Evolutionary conservation across 2,797 vertebrate species (phyloP).

Genomic region (Sparus aurata): DNA sequence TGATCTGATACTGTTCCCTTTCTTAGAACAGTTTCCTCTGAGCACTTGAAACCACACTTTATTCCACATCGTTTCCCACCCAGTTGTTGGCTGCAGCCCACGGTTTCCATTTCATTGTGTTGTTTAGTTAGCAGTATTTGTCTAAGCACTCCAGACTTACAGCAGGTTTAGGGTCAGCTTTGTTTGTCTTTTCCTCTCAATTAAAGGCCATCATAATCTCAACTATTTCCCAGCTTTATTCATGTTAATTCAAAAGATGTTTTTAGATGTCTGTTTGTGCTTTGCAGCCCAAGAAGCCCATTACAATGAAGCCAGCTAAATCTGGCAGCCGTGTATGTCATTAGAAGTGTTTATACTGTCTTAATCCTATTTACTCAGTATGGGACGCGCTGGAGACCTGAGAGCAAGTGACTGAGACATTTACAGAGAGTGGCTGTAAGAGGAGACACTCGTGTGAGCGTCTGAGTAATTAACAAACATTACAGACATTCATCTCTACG

Average conservation of each 20-base stretch:
- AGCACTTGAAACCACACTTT: slow-evolving; percentile 42
- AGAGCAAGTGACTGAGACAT: slow-evolving; percentile 6
- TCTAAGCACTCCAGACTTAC: slow-evolving; percentile 46
- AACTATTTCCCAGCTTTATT: slow-evolving; percentile 53
- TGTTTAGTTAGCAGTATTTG: slow-evolving; percentile 61
- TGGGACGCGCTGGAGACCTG: slow-evolving; percentile 38
- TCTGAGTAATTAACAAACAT: slow-evolving; percentile 4
- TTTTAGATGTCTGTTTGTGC: slow-evolving; percentile 57
- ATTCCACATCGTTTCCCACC: slow-evolving; percentile 56
- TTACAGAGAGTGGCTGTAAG: background rate
- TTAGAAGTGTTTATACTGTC: slow-evolving; percentile 67
- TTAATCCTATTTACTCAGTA: slow-evolving; percentile 69
- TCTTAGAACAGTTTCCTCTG: slow-evolving; percentile 33
- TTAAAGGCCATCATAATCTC: slow-evolving; percentile 59
- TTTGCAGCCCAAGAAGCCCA: slow-evolving; percentile 54
- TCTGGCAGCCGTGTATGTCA: slow-evolving; percentile 61
- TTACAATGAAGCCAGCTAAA: slow-evolving; percentile 55
- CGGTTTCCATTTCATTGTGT: slow-evolving; percentile 67
- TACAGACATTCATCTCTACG: background rate
- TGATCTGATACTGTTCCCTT: slow-evolving; percentile 11
- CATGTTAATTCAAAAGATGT: slow-evolving; percentile 39
- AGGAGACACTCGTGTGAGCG: slow-evolving; percentile 10
- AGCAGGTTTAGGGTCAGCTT: slow-evolving; percentile 50
- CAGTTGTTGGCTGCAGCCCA: slow-evolving; percentile 49
- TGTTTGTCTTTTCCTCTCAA: slow-evolving; percentile 56